Conservation (phyloP, 1,140 invertebrate genomes). For the Lasaia peninsularis region DNA sequence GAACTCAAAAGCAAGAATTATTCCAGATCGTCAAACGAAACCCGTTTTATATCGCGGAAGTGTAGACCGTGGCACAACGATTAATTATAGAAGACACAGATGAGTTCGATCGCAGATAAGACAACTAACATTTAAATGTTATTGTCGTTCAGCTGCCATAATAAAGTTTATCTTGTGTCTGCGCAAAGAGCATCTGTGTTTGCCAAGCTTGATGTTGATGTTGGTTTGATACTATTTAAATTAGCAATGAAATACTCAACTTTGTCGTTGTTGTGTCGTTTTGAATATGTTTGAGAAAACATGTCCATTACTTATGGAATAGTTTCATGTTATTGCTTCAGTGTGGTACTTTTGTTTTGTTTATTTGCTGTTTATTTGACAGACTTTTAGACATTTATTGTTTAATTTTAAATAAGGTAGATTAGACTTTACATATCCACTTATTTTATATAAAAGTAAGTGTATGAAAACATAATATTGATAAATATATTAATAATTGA, state of each 20-base stretch:
- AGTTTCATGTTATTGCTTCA: neutral
- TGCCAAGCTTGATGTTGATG: constrained; percentile 23
- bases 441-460: too few species aligned
- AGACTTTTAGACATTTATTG: too few species aligned
- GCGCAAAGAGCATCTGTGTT: constrained; percentile 39
- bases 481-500: too few species aligned
- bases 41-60: constrained; percentile 49
- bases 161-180: constrained; percentile 34
- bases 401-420: too few species aligned
- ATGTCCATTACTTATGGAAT: constrained; percentile 1
- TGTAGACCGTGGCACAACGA: constrained; percentile 42
- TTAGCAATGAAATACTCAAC: constrained; percentile 26
- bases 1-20: constrained; percentile 12
- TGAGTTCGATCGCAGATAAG: constrained; percentile 39
- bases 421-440: too few species aligned
- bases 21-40: constrained; percentile 32
- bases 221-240: constrained; percentile 26
- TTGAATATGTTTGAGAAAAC: constrained; percentile 2
- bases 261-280: constrained; percentile 13
- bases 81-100: constrained; percentile 55
- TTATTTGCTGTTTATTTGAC: too few species aligned
- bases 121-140: constrained; percentile 43
- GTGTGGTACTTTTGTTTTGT: neutral
- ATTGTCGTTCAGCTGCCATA: constrained; percentile 33
- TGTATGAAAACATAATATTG: too few species aligned